Evolutionary conservation across 1,140 invertebrate species (phyloP).

Genomic region (Eufriesea mexicana): DNA sequence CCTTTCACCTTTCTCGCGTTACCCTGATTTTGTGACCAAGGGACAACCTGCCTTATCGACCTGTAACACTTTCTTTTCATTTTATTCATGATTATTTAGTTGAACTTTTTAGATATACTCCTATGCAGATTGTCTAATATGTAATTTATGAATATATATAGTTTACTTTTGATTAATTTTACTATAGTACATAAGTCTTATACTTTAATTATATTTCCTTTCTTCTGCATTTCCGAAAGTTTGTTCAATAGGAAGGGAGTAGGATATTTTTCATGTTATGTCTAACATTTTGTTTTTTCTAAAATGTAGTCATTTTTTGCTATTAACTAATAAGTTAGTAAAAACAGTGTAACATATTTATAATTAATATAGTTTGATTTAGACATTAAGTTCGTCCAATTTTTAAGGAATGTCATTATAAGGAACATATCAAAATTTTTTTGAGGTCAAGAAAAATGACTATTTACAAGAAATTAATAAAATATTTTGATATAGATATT

Average conservation of each 20-base stretch:
- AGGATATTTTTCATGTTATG: not conserved
- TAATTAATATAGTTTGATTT: not conserved
- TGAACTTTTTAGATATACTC: not conserved
- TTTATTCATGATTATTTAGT: not conserved
- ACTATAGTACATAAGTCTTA: not conserved
- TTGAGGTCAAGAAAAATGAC: not conserved
- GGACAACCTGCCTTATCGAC: constrained; percentile 58
- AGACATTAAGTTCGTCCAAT: not conserved
- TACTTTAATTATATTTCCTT: not conserved
- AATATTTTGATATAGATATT: not conserved
- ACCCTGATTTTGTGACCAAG: constrained; percentile 59
- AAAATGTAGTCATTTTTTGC: not conserved
- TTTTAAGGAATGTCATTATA: not conserved
- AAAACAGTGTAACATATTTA: not conserved
- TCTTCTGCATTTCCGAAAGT: no score
- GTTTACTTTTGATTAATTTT: not conserved
- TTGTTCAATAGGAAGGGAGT: not conserved
- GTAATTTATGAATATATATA: not conserved
- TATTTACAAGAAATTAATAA: not conserved
- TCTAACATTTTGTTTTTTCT: not conserved
- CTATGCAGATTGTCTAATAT: not conserved
- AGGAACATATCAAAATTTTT: not conserved
- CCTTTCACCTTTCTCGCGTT: constrained; percentile 66
- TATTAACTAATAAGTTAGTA: not conserved
- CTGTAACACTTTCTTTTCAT: not conserved